Conservation (phyloP, 2,888 invertebrate genomes). For the Cylloceria caligata region DNA sequence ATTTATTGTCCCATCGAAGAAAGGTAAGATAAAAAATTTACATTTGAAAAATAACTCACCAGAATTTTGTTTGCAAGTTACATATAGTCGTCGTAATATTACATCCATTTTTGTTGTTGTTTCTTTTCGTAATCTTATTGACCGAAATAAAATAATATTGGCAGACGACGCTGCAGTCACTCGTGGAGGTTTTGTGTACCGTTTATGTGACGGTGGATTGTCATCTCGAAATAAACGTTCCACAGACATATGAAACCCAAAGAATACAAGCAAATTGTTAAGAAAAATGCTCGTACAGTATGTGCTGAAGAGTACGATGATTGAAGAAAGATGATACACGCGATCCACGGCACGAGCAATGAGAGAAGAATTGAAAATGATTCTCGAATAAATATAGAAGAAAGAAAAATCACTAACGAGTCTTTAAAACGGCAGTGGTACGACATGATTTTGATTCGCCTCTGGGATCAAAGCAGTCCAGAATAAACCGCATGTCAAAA, state of each 20-base stretch:
- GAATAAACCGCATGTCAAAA: not conserved
- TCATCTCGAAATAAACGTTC: not conserved
- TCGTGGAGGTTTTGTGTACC: conserved; percentile 49
- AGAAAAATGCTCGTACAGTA: not conserved
- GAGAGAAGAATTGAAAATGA: not conserved
- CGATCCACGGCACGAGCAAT: not conserved
- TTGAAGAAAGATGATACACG: not conserved
- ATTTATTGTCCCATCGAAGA: conserved; percentile 81
- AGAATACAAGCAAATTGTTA: conserved; percentile 10
- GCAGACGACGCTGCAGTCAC: conserved; percentile 29
- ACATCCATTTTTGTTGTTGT: conserved; percentile 31
- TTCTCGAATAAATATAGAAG: conserved; percentile 5
- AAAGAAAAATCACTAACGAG: not conserved
- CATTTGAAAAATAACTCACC: conserved; percentile 71
- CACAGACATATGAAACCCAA: not conserved
- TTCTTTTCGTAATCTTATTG: conserved; percentile 26
- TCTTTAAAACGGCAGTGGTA: not conserved
- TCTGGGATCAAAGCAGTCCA: not conserved
- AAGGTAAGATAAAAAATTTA: conserved; percentile 76
- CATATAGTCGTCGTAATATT: conserved; percentile 44
- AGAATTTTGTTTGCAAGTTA: conserved; percentile 59
- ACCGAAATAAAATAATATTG: conserved; percentile 24
- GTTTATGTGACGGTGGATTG: conserved; percentile 2
- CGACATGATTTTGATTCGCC: not conserved
- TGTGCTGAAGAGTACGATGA: not conserved